phyloP scores from a whole-genome alignment of 2,797 vertebrate genomes.

The Malacoraja senta region DNA sequence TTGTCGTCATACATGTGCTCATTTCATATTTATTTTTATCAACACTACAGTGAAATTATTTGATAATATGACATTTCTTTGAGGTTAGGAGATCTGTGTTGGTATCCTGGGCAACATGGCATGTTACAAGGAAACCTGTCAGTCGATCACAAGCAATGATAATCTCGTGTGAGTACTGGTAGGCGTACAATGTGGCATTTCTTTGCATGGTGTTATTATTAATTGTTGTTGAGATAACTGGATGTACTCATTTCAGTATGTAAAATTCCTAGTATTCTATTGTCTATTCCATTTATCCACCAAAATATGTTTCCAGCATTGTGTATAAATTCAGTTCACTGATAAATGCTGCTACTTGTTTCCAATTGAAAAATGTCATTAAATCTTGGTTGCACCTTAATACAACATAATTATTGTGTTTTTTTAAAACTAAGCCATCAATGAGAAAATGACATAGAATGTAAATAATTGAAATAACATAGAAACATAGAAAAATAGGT shows the following conservation, averaged over 20 bases:
- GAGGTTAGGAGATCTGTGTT: constrained; percentile 83
- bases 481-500: too few relatives aligned
- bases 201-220: neutral
- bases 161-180: constrained; percentile 69
- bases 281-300: neutral
- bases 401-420: too few relatives aligned
- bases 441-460: too few relatives aligned
- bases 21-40: neutral
- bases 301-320: neutral
- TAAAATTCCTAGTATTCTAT: neutral
- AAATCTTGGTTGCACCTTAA: too few relatives aligned
- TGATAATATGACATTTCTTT: neutral
- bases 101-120: constrained; percentile 95
- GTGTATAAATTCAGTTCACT: neutral
- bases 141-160: constrained; percentile 76
- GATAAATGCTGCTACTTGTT: neutral
- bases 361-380: neutral
- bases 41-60: neutral
- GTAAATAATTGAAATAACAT: too few relatives aligned
- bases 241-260: neutral
- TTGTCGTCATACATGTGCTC: neutral
- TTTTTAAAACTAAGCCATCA: too few relatives aligned
- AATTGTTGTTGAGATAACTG: neutral
- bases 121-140: constrained; percentile 83
- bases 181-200: neutral